Percentiles rank a stretch among this genome's conserved stretches.
Evolutionary conservation across 2,113 vertebrate genomes (phyloP).

Genomic region (Thunnus thynnus): DNA sequence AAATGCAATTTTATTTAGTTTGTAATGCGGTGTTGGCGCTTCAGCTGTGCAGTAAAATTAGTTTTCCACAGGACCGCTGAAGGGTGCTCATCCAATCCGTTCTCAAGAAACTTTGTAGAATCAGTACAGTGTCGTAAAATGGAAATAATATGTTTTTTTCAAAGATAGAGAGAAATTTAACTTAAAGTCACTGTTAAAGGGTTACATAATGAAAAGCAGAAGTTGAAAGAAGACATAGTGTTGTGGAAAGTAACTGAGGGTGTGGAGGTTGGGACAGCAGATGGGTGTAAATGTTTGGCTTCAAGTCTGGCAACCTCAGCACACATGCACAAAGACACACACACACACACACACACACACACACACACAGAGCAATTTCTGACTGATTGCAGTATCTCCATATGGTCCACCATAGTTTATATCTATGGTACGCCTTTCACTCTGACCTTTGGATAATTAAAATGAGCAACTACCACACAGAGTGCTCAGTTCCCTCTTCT

Average conservation of each 20-base stretch:
- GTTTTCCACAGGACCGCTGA: background rate
- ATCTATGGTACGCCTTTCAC: conserved; percentile 33
- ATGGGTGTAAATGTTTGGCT: conserved; percentile 28
- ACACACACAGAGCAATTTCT: background rate
- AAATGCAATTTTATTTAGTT: conserved; percentile 37
- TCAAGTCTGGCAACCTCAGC: conserved; percentile 1
- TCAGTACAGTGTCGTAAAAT: background rate
- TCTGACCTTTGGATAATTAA: conserved; percentile 56
- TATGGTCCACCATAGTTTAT: conserved; percentile 12
- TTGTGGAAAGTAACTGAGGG: background rate
- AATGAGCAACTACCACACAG: conserved; percentile 20
- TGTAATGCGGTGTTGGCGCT: conserved; percentile 17
- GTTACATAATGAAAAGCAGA: background rate
- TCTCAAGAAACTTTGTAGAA: conserved; percentile 2
- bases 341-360: background rate
- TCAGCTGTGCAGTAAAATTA: background rate
- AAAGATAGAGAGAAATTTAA: background rate
- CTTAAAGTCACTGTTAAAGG: background rate
- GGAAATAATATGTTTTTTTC: background rate
- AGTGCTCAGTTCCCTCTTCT: background rate
- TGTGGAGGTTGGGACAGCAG: conserved; percentile 5
- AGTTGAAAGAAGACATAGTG: background rate
- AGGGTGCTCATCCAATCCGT: conserved; percentile 6
- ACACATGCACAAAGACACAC: too few species aligned
- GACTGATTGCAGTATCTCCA: conserved; percentile 18